Evolutionary conservation across 2,113 vertebrate genomes (phyloP).

Genomic region (Nannospalax galili): DNA sequence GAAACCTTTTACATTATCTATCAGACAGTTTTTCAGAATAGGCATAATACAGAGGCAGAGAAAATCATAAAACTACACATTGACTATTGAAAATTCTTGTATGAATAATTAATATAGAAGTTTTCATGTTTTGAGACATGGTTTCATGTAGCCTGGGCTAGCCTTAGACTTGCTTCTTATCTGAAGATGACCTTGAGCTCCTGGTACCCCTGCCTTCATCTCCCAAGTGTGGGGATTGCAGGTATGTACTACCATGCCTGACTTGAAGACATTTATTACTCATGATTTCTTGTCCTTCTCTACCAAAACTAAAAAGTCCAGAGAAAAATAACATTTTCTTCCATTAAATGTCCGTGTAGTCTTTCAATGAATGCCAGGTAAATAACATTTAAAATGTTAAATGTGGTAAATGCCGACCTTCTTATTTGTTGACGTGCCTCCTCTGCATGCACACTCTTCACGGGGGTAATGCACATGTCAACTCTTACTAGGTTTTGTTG

Average conservation of each 20-base stretch:
- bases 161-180: no score
- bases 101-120: no score
- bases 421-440: no score
- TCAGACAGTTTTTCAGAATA: not conserved
- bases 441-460: not conserved
- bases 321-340: not conserved
- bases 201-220: not conserved
- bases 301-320: not conserved
- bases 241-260: not conserved
- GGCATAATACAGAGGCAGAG: not conserved
- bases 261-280: no score
- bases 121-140: not conserved
- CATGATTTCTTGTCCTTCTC: not conserved
- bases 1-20: not conserved
- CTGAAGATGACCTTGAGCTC: not conserved
- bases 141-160: not conserved
- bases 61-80: not conserved
- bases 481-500: not conserved
- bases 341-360: not conserved
- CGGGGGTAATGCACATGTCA: not conserved
- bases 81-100: not conserved
- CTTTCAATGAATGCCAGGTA: not conserved
- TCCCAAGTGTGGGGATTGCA: not conserved
- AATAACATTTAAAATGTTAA: not conserved
- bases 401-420: not conserved